Conservation (phyloP, 2,888 invertebrate genomes). For the Pseudococcus jackbeardsleyi region DNA sequence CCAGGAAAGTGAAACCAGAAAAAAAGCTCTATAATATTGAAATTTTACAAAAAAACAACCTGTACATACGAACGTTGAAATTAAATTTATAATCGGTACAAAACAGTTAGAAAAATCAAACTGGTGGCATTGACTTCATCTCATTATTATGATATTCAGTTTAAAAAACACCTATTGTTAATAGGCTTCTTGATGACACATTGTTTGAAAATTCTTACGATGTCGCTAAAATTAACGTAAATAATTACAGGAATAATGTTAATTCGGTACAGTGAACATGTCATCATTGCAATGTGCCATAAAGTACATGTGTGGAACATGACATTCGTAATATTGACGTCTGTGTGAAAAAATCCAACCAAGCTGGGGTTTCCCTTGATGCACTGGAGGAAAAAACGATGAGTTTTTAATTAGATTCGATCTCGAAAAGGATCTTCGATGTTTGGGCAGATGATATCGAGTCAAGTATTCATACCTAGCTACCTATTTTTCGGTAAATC, state of each 20-base stretch:
- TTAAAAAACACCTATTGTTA: background rate
- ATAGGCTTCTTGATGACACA: constrained; percentile 4
- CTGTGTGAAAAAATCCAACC: background rate
- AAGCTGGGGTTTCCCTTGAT: background rate
- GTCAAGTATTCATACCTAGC: background rate
- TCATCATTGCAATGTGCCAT: background rate
- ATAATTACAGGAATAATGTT: background rate
- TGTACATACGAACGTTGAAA: background rate
- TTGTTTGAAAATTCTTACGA: constrained; percentile 12
- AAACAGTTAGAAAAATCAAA: background rate
- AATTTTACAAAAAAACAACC: background rate
- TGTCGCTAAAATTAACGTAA: constrained; percentile 13
- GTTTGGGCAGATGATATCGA: background rate
- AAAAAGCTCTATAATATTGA: constrained; percentile 13
- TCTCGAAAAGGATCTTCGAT: background rate
- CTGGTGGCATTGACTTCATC: background rate
- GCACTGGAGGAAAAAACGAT: background rate
- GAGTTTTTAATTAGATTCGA: background rate
- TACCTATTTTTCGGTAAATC: background rate
- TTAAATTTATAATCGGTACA: no score
- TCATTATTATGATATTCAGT: background rate
- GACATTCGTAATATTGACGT: background rate
- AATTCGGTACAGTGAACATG: constrained; percentile 12
- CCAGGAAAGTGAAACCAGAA: background rate
- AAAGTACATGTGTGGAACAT: background rate